A percentile compares a stretch with the other conserved stretches of the same genome.
Evolutionary conservation across 2,113 vertebrate species (phyloP).

Genomic region (Chaenocephalus aceratus): DNA sequence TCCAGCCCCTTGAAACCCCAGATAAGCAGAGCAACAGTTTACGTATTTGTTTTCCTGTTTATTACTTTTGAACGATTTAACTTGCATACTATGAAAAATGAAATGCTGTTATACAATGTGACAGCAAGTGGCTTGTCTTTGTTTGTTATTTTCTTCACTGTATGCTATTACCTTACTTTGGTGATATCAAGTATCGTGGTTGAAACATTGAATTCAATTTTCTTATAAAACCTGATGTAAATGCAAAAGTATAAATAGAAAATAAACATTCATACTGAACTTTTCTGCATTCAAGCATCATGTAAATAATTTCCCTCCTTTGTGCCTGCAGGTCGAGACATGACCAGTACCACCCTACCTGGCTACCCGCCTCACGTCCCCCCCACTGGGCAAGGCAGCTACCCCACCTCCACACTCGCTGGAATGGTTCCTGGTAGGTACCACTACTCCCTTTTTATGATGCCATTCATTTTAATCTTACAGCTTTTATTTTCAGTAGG

Average conservation of each 20-base stretch:
- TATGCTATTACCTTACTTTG: slow-evolving; percentile 15
- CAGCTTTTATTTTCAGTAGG: slow-evolving; percentile 58
- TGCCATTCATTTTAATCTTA: slow-evolving; percentile 66
- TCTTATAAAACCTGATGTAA: neutral
- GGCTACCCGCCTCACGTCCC: slow-evolving; percentile 99
- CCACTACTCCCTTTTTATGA: slow-evolving; percentile 66
- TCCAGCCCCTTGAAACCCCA: neutral
- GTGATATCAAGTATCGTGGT: neutral
- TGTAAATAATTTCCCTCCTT: slow-evolving; percentile 34
- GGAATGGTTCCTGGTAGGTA: slow-evolving; percentile 99
- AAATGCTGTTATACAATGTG: neutral
- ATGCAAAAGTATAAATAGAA: neutral
- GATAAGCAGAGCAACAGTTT: neutral
- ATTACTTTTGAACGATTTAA: neutral
- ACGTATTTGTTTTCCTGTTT: slow-evolving; percentile 1
- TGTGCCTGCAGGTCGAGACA: slow-evolving; percentile 92
- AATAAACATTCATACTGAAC: neutral
- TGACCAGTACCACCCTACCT: slow-evolving; percentile 98
- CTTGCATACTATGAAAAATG: neutral
- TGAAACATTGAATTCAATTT: neutral
- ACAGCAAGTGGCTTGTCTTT: neutral
- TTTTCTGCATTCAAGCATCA: slow-evolving; percentile 3
- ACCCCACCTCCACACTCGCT: slow-evolving; percentile 98
- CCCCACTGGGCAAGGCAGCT: slow-evolving; percentile 99
- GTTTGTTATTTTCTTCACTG: neutral